phyloP scores from a whole-genome alignment of 35 echinoderm and acorn worm species.

The Chiridota heheva region DNA sequence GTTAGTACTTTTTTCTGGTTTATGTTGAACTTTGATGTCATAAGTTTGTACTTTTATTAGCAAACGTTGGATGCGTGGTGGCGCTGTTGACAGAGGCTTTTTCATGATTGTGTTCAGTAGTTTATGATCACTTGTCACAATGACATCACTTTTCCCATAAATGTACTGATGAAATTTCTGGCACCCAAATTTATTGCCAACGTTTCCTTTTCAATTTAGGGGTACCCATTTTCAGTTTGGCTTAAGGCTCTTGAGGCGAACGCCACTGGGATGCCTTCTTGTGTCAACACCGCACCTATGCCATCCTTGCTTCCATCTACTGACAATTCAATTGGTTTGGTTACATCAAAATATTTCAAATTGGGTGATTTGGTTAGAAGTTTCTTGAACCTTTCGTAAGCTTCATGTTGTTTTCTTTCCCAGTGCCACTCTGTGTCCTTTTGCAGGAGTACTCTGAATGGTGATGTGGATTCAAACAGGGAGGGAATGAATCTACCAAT shows the following conservation, averaged over 20 bases:
- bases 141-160: not conserved
- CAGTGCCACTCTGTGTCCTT: conserved; percentile 29
- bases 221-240: conserved; percentile 20
- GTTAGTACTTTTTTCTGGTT: conserved; percentile 33
- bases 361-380: conserved; percentile 7
- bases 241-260: conserved; percentile 25
- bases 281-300: conserved; percentile 29
- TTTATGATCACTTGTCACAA: conserved; percentile 45
- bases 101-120: conserved; percentile 29
- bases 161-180: conserved; percentile 35
- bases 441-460: conserved; percentile 9
- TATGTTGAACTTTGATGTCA: conserved; percentile 30
- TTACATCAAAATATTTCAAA: conserved; percentile 30
- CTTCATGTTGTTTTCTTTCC: conserved; percentile 14
- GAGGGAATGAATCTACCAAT: conserved; percentile 22
- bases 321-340: not conserved
- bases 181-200: conserved; percentile 17
- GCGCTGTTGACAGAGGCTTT: conserved; percentile 28
- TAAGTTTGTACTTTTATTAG: conserved; percentile 42
- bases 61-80: conserved; percentile 31
- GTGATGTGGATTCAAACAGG: conserved; percentile 1
- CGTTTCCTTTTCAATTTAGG: conserved; percentile 46
- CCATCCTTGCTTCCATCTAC: conserved; percentile 33
- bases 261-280: conserved; percentile 1
- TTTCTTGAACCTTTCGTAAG: conserved; percentile 8